These are phyloP conservation scores for Cosmopolites sordidus DNA, from an alignment of 2,888 invertebrate species.

Conservation along the genomic window DNA sequence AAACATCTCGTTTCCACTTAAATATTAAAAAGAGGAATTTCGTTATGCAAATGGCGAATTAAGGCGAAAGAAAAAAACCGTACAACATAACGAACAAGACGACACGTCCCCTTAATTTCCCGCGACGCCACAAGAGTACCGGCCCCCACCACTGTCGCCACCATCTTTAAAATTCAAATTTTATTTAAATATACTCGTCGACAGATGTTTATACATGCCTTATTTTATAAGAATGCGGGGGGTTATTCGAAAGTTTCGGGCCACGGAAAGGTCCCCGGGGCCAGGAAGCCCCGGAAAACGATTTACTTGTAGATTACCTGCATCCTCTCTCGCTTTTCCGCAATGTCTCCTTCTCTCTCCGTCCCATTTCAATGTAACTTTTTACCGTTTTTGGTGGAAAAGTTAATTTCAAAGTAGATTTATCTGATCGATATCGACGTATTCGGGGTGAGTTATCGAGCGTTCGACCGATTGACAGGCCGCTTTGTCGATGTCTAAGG, in stretches of 20 bases:
- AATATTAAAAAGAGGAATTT: no score
- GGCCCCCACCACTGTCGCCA: neutral
- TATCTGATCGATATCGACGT: neutral
- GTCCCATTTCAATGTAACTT: no score
- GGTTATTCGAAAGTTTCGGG: neutral
- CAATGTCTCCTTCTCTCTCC: neutral
- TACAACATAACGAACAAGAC: no score
- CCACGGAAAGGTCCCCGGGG: neutral
- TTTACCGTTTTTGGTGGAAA: neutral
- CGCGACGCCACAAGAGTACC: no score
- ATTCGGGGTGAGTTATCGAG: no score
- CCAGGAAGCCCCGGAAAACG: neutral
- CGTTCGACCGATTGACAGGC: no score
- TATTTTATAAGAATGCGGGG: slow-evolving; percentile 11
- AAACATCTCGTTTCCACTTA: no score
- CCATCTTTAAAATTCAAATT: slow-evolving; percentile 10
- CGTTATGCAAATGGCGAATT: no score
- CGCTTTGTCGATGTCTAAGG: no score
- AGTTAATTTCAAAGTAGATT: slow-evolving; percentile 1
- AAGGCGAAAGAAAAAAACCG: no score
- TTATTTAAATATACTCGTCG: slow-evolving; percentile 14
- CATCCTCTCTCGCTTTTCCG: neutral
- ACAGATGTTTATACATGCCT: slow-evolving; percentile 13
- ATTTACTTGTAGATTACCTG: slow-evolving; percentile 2
- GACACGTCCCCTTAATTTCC: no score